phyloP scores from a whole-genome alignment of 2,113 vertebrate species.

The Mesembrinibis cayennensis region DNA sequence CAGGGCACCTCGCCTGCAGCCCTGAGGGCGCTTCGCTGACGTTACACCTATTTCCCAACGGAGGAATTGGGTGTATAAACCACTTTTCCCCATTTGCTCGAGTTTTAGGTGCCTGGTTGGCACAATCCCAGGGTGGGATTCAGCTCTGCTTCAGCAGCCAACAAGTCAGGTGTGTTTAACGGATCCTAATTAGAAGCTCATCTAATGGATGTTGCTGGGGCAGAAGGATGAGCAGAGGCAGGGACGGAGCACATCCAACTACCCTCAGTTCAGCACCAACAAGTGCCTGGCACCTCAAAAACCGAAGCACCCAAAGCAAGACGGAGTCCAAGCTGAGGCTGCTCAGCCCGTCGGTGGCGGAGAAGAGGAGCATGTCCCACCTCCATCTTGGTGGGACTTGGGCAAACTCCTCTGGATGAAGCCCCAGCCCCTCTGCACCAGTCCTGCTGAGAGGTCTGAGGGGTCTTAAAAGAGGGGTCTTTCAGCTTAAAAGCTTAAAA shows the following conservation, averaged over 20 bases:
- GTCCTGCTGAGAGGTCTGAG: neutral
- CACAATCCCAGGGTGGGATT: neutral
- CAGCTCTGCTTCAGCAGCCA: neutral
- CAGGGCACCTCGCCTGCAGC: neutral
- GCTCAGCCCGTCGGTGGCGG: accelerated
- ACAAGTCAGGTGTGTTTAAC: neutral
- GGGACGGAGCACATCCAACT: neutral
- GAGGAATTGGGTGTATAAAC: neutral
- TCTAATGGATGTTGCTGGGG: neutral
- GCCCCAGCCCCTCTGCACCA: neutral
- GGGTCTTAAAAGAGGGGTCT: neutral
- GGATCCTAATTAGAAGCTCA: neutral
- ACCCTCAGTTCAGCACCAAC: neutral
- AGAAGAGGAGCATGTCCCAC: neutral
- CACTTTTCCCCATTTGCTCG: neutral
- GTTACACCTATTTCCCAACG: neutral
- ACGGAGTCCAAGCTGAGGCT: neutral
- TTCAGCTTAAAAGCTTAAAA: no score
- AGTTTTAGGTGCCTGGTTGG: neutral
- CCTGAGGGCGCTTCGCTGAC: neutral
- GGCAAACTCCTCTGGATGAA: neutral
- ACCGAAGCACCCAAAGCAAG: neutral
- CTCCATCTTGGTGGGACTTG: neutral
- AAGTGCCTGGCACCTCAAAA: neutral
- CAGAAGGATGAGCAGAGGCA: neutral